Evolutionary conservation across 2,797 vertebrate species (phyloP).

Genomic region (Emys orbicularis): DNA sequence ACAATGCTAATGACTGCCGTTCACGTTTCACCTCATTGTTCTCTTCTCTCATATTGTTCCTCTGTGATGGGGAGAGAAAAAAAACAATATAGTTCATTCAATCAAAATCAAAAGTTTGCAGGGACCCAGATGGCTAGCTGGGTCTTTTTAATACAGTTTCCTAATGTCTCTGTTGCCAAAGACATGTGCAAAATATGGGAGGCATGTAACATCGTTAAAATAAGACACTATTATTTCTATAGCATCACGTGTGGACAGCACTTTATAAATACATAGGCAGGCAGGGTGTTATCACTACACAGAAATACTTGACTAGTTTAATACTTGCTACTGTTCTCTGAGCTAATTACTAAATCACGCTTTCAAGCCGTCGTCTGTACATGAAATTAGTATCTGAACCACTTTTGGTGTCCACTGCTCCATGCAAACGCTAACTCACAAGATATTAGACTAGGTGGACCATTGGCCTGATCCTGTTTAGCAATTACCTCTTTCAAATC

Average conservation of each 20-base stretch:
- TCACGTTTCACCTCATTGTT: constrained; percentile 56
- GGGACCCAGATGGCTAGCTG: background rate
- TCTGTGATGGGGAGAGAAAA: background rate
- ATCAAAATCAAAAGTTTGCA: constrained; percentile 16
- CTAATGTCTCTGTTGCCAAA: background rate
- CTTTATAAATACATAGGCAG: background rate
- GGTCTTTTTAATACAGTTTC: background rate
- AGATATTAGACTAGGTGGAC: no score
- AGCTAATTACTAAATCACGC: background rate
- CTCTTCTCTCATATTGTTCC: constrained; percentile 69
- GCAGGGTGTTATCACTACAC: background rate
- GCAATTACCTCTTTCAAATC: background rate
- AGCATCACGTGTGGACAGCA: background rate
- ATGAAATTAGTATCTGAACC: background rate
- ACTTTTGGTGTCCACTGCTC: background rate
- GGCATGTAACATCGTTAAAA: background rate
- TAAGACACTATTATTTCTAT: background rate
- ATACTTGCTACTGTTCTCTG: background rate
- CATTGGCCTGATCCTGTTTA: no score
- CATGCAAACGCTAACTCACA: background rate
- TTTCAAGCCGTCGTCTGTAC: background rate
- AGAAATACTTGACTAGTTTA: background rate
- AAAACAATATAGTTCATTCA: constrained; percentile 23
- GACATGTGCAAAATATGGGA: background rate
- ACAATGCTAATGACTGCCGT: constrained; percentile 84